Percentiles rank a stretch among this genome's conserved stretches.
Conservation (phyloP, 2,113 vertebrate species). For the Clupea harengus region DNA sequence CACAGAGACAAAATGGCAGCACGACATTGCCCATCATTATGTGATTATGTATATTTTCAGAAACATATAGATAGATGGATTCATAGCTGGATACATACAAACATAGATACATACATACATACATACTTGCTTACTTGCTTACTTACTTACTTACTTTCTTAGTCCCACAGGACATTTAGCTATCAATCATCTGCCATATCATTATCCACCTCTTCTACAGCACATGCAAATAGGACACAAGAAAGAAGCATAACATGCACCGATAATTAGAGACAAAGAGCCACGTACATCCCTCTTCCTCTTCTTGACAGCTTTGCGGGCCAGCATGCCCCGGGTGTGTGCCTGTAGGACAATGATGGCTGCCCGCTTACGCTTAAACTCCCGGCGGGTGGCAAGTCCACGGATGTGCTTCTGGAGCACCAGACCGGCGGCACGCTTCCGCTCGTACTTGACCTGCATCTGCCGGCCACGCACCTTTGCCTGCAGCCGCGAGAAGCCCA, state of each 20-base stretch:
- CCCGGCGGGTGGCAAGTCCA: slow-evolving; percentile 76
- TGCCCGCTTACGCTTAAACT: slow-evolving; percentile 66
- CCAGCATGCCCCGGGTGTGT: slow-evolving; percentile 77
- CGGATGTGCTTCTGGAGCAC: slow-evolving; percentile 77
- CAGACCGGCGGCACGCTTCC: slow-evolving; percentile 57
- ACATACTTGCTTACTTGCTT: not conserved
- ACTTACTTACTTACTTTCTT: not conserved
- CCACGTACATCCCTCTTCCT: slow-evolving; percentile 70
- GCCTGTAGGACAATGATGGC: slow-evolving; percentile 84
- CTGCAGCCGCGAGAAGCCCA: slow-evolving; percentile 88
- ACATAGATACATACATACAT: not conserved
- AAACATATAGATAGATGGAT: not conserved
- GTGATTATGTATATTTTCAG: not conserved
- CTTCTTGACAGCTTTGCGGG: slow-evolving; percentile 63
- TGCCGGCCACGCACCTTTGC: slow-evolving; percentile 76
- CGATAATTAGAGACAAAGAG: not conserved
- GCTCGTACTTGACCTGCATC: slow-evolving; percentile 71
- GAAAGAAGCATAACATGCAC: not conserved
- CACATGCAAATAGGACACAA: not conserved
- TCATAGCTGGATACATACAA: not conserved
- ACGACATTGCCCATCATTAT: not conserved
- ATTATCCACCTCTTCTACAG: not conserved
- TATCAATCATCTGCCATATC: not conserved
- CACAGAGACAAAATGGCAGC: not conserved
- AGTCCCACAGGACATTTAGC: not conserved